These are phyloP conservation scores for Phylloscopus whistleri DNA, from an alignment of 2,113 vertebrate species.

Conservation along the genomic window DNA sequence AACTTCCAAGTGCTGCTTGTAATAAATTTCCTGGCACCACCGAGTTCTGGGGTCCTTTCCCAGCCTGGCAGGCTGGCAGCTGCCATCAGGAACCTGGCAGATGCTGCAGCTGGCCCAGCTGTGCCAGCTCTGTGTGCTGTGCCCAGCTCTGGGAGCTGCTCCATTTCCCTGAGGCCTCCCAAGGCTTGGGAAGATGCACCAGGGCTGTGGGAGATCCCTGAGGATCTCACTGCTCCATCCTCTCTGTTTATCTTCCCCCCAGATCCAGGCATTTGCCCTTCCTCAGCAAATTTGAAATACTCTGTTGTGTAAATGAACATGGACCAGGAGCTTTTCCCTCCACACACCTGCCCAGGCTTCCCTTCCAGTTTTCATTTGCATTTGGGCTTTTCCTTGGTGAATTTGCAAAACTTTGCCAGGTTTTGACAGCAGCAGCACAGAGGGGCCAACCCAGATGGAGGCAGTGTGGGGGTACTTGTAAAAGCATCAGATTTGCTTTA, in stretches of 20 bases:
- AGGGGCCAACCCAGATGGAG: neutral
- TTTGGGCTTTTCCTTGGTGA: neutral
- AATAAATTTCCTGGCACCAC: neutral
- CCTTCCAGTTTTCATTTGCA: neutral
- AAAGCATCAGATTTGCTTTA: neutral
- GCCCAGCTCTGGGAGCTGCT: neutral
- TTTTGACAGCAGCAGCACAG: neutral
- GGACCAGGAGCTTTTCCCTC: neutral
- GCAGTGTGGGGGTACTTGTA: fast-evolving
- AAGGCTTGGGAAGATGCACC: neutral
- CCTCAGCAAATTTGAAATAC: neutral
- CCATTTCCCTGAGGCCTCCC: neutral
- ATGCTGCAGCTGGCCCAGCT: neutral
- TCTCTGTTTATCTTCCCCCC: fast-evolving
- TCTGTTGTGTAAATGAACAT: no score
- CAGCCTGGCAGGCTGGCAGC: neutral
- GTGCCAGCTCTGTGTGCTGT: neutral
- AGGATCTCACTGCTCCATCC: neutral
- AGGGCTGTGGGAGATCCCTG: neutral
- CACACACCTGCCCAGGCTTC: neutral
- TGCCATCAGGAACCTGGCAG: neutral
- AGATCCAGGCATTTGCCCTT: neutral
- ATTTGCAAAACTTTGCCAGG: neutral
- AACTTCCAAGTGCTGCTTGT: neutral
- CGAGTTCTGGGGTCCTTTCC: neutral